A percentile compares a stretch with the other conserved stretches of the same genome.
phyloP scores from a whole-genome alignment of 2,113 vertebrate species.

The Rhinolophus sinicus region DNA sequence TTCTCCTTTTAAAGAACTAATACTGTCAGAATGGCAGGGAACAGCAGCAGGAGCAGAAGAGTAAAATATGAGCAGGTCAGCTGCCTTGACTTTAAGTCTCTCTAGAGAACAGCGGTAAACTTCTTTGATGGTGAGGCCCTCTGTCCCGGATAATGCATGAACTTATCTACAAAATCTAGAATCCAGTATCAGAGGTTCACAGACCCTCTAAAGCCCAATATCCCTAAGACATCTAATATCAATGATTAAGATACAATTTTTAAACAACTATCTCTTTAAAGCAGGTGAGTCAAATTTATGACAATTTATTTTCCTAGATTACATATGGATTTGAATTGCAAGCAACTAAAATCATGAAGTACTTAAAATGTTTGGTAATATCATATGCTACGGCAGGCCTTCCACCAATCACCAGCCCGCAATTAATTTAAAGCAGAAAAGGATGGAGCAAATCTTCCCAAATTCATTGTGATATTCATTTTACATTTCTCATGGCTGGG shows the following conservation, averaged over 20 bases:
- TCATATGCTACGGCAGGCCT: neutral
- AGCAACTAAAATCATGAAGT: neutral
- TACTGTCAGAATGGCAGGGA: neutral
- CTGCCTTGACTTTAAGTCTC: neutral
- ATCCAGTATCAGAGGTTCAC: neutral
- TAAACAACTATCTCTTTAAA: conserved; percentile 16
- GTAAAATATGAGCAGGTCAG: neutral
- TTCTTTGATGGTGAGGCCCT: neutral
- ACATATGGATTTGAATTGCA: neutral
- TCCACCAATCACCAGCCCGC: neutral
- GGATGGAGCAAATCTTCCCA: neutral
- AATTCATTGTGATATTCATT: neutral
- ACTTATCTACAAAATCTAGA: conserved; percentile 28
- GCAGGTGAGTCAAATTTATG: neutral
- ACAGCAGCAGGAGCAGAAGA: neutral
- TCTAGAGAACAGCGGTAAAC: neutral
- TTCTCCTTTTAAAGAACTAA: neutral
- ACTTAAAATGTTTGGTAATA: neutral
- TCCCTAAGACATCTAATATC: neutral
- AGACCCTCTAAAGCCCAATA: neutral
- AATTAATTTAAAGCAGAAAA: conserved; percentile 9
- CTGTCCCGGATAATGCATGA: neutral
- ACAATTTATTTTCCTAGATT: conserved; percentile 35
- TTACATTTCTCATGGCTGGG: neutral
- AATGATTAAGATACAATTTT: neutral